Evolutionary conservation across 2,888 invertebrate genomes (phyloP), one percentile per base, ranked within the genome.

Genomic region (Clunio marinus): DNA sequence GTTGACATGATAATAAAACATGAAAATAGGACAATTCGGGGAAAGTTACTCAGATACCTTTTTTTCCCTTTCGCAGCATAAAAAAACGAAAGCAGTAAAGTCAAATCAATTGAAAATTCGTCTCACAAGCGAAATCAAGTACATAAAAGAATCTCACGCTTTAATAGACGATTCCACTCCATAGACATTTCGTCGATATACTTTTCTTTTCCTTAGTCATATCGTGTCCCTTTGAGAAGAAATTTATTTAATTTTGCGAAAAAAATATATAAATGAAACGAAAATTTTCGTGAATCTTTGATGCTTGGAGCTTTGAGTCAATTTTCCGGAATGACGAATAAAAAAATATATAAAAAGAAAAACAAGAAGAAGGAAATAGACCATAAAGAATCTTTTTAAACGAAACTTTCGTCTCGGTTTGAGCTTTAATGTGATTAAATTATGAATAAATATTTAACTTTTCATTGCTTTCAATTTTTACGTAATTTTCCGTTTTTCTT

Each of bases 351-450:
- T 3, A 51, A 51, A 22, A 22, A 51, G 51, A 51, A 51, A 51
- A 51, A 22, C 7, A 51, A 51, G n/a, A n/a, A n/a, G n/a, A n/a
- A n/a, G n/a, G n/a, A 51, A 51, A 17, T 41, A 17, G 22, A 51
- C 51, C 51, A 51, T 32, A 51, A 22, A 51, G 51, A 51, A 8
- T 22, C 51, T 51, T 51, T n/a, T n/a, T 51, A 22, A 51, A 13
- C 2, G 3, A 51, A 51, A 51, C 20, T 51, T 51, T 17, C 17
- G 2, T 32, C 32, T 32, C 32, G 5, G 4, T 8, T n/a, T 51
- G 51, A 51, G n/a, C 51, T 51, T 51, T 51, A 51, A 51, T 51
- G 22, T 51, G 17, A 51, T 51, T 51, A 51, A 51, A 51, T 51
- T 51, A n/a, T 20, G 22, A 51, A 17, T 13, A 13, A 32, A 32